Base-by-base conservation (phyloP, 2,888 invertebrate genomes). In the Nebria salina region DNA sequence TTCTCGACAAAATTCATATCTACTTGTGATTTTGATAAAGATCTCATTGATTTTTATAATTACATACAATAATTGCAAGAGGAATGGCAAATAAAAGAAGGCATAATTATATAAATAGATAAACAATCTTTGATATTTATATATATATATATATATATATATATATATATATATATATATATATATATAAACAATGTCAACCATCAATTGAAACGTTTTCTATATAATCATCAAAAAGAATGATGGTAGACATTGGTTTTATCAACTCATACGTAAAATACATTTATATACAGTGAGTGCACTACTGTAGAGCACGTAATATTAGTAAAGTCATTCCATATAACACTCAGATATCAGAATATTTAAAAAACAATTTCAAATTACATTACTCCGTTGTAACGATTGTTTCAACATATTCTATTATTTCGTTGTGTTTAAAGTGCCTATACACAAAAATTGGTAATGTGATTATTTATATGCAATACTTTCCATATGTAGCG, bases 251-350 rank as follows among this genome's bases (percentile, higher is more conserved):
- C 41, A 73, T 42, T 73, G 41, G 5, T 25, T 25, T 68, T 68
- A 6, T 11, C 34, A 54, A 7, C 54, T 54, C 54, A 54, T 54
- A 54, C 13, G 54, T 42, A 76, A 76, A 70, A 79, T 74, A 70
- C 66, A 79, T 74, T 74, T 79, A 79, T 79, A 75, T 74, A 79
- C 79, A 79, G 65, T 79, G 74, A 74, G 78, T 79, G 78, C 74
- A 79, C 74, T 79, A 79, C 78, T 79, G 79, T 74, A 79, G 79
- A 79, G 79, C 79, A 74, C 79, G 79, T 79, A 79, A 79, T 79
- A 68, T 79, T 79, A 79, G 79, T 79, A 74, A 79, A 79, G 79
- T 79, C 79, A 79, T 79, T 25, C 73, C 73, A 73, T 74, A 74
- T 79, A 68, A 78, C 78, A 78, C 26, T 64, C 64, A 77, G 8